Conservation (phyloP, 2,797 vertebrate genomes). For the Hozukius guyotensis region DNA sequence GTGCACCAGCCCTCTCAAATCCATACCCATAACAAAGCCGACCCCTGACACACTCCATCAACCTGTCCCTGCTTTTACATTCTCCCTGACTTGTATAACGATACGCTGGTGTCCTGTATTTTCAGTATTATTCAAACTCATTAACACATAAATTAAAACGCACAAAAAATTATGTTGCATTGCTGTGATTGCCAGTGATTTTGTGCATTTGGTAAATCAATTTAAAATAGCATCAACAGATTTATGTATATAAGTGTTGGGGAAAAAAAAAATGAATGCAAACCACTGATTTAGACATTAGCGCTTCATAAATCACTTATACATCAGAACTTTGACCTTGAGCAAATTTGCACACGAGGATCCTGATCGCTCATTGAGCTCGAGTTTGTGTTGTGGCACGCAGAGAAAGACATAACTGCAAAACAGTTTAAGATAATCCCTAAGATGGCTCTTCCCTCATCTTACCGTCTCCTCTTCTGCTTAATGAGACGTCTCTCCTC, state of each 20-base stretch:
- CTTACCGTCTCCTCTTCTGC: slow-evolving; percentile 44
- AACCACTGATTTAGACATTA: slow-evolving; percentile 36
- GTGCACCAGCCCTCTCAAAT: slow-evolving; percentile 49
- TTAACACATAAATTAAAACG: not conserved
- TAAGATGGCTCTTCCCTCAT: slow-evolving; percentile 53
- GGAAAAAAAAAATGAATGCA: not conserved
- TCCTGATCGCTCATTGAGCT: slow-evolving; percentile 21
- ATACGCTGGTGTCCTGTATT: not conserved
- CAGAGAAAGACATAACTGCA: slow-evolving; percentile 38
- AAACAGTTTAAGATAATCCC: slow-evolving; percentile 49
- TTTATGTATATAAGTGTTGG: not conserved
- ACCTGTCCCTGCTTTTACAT: slow-evolving; percentile 6
- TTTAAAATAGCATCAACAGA: slow-evolving; percentile 22
- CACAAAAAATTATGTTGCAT: not conserved
- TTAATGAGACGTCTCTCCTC: slow-evolving; percentile 58
- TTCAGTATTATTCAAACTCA: not conserved
- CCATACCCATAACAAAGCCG: slow-evolving; percentile 44
- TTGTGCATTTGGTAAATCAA: not conserved
- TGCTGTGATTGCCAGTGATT: not conserved
- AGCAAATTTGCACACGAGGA: slow-evolving; percentile 9
- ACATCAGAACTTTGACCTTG: slow-evolving; percentile 48
- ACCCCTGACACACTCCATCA: slow-evolving; percentile 44
- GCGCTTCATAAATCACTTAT: slow-evolving; percentile 32
- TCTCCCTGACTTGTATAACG: not conserved
- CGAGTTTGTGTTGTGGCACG: slow-evolving; percentile 19